These are phyloP conservation scores for Neodon shergylaensis DNA, from an alignment of 2,113 vertebrate species.

Conservation along the genomic window DNA sequence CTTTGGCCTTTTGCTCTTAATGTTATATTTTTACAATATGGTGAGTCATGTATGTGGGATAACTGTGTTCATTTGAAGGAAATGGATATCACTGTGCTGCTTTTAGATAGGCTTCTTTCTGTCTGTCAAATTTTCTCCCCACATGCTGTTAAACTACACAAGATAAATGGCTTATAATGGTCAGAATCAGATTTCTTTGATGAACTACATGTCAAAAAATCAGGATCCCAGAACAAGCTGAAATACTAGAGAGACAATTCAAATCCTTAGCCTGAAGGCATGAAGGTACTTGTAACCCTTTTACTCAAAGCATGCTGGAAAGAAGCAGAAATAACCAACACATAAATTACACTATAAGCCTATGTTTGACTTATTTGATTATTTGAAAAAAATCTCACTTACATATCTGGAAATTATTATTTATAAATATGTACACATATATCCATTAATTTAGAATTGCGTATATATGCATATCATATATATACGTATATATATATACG, in stretches of 20 bases:
- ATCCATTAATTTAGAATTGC: neutral
- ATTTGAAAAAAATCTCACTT: neutral
- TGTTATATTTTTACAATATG: neutral
- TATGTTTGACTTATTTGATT: neutral
- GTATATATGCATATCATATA: too few relatives aligned
- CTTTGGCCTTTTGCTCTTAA: neutral
- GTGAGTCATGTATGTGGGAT: neutral
- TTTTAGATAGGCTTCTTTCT: neutral
- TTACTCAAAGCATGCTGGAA: neutral
- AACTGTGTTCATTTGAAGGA: neutral
- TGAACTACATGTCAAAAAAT: slow-evolving; percentile 42
- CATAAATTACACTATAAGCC: neutral
- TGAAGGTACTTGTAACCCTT: neutral
- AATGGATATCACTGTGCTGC: neutral
- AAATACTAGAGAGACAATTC: neutral
- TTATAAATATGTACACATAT: neutral
- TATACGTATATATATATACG: too few relatives aligned
- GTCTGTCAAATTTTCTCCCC: neutral
- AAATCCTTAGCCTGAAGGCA: neutral
- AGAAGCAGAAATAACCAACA: neutral
- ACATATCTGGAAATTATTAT: neutral
- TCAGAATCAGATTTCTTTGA: slow-evolving; percentile 33
- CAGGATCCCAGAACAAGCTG: neutral
- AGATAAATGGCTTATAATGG: neutral
- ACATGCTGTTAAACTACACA: neutral